A percentile compares a stretch with the other conserved stretches of the same genome.
Conservation (phyloP, 2,888 invertebrate genomes). For the Drosophila atripex region DNA sequence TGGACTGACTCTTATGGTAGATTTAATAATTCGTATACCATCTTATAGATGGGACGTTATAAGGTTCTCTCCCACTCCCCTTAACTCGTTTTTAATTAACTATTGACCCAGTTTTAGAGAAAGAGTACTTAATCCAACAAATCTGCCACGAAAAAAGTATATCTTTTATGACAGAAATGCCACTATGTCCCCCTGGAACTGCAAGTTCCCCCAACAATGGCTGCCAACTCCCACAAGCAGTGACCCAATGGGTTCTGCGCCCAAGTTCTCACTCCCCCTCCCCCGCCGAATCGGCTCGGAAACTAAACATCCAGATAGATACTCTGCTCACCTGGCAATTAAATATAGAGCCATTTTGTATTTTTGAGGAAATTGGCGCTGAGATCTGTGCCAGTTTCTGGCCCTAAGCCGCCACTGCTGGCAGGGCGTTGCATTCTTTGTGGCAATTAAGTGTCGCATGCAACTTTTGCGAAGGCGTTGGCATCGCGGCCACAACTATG, state of each 20-base stretch:
- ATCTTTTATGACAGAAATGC: no score
- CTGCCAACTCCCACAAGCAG: slow-evolving; percentile 7
- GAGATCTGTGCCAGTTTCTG: slow-evolving; percentile 67
- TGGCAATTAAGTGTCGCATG: slow-evolving; percentile 72
- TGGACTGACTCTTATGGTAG: no score
- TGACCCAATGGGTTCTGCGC: slow-evolving; percentile 28
- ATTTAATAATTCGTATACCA: no score
- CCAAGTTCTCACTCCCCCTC: slow-evolving; percentile 4
- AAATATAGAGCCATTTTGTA: slow-evolving; percentile 57
- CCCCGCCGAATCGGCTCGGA: slow-evolving; percentile 35
- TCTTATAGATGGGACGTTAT: no score
- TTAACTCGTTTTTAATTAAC: no score
- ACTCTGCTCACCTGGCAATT: slow-evolving; percentile 12
- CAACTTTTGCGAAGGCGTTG: slow-evolving; percentile 54
- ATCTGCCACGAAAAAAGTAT: no score
- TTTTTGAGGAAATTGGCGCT: slow-evolving; percentile 25
- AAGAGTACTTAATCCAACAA: no score
- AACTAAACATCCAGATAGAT: slow-evolving; percentile 19
- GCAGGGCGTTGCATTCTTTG: slow-evolving; percentile 49
- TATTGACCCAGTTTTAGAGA: no score
- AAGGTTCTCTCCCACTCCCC: no score
- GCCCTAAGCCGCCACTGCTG: slow-evolving; percentile 61
- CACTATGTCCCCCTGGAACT: no score
- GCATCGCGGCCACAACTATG: slow-evolving; percentile 62
- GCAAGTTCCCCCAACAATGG: background rate